phyloP scores from a whole-genome alignment of 1,140 invertebrate species.

The Drosophila pandora region DNA sequence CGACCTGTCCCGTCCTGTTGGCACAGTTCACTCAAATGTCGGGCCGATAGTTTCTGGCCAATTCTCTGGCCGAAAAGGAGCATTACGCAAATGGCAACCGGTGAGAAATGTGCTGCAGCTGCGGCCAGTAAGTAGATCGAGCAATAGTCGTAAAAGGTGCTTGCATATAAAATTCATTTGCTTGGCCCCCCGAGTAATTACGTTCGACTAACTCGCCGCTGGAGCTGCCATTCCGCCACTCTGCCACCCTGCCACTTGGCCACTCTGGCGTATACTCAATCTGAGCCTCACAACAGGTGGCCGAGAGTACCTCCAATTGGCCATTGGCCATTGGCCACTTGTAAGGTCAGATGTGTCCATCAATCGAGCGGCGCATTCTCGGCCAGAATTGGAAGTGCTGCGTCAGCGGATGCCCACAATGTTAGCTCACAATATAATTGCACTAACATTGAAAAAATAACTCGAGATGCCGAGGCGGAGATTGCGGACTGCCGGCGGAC shows the following conservation, averaged over 20 bases:
- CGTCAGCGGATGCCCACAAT: slow-evolving; percentile 55
- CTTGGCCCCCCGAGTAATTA: slow-evolving; percentile 43
- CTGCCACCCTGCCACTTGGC: not conserved
- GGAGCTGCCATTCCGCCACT: slow-evolving; percentile 3
- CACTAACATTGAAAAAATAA: slow-evolving; percentile 63
- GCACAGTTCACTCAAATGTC: slow-evolving; percentile 69
- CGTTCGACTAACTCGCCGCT: slow-evolving; percentile 27
- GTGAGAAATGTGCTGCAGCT: slow-evolving; percentile 56
- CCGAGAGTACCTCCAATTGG: slow-evolving; percentile 12
- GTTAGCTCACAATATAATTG: slow-evolving; percentile 35
- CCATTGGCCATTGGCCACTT: slow-evolving; percentile 18
- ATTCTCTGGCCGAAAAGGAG: slow-evolving; percentile 24
- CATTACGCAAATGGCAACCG: slow-evolving; percentile 51
- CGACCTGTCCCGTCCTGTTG: slow-evolving; percentile 53
- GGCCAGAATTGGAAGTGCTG: slow-evolving; percentile 28
- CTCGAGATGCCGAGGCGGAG: slow-evolving; percentile 15
- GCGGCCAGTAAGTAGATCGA: slow-evolving; percentile 45
- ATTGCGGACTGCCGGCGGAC: slow-evolving; percentile 1
- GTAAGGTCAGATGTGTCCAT: slow-evolving; percentile 73
- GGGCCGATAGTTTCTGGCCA: slow-evolving; percentile 1
- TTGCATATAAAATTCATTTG: slow-evolving; percentile 46
- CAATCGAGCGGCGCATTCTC: slow-evolving; percentile 56
- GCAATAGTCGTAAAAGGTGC: slow-evolving; percentile 20
- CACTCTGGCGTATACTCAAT: slow-evolving; percentile 59
- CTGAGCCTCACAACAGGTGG: slow-evolving; percentile 52